Percentiles rank a stretch among this genome's conserved stretches.
Evolutionary conservation across 2,888 invertebrate genomes (phyloP).

Genomic region (Acronicta leporina): DNA sequence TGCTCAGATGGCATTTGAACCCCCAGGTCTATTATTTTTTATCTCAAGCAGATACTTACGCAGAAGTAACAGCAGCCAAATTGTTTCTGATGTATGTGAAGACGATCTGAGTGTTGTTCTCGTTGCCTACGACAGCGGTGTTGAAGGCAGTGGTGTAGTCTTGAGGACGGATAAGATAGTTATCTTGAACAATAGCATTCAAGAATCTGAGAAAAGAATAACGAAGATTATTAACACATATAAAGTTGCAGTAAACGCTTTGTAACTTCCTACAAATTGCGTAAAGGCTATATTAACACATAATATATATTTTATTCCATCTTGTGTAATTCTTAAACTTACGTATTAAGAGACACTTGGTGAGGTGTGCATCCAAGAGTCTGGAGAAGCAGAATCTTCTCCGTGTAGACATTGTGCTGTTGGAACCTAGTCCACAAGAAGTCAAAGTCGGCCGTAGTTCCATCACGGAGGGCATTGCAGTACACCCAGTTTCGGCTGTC

Average conservation of each 20-base stretch:
- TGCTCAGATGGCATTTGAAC: too few relatives aligned
- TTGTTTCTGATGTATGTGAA: slow-evolving; percentile 84
- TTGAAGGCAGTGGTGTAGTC: slow-evolving; percentile 82
- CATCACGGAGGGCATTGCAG: slow-evolving; percentile 92
- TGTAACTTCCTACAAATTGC: too few relatives aligned
- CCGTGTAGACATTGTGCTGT: slow-evolving; percentile 90
- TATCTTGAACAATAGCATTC: slow-evolving; percentile 67
- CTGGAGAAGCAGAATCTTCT: slow-evolving; percentile 90
- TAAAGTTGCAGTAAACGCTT: too few relatives aligned
- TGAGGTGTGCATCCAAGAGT: slow-evolving; percentile 92
- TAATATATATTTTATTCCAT: too few relatives aligned
- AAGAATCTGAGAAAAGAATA: slow-evolving; percentile 65
- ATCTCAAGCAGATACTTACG: slow-evolving; percentile 69
- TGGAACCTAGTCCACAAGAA: slow-evolving; percentile 90
- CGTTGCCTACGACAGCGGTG: slow-evolving; percentile 87
- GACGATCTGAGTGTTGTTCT: slow-evolving; percentile 87
- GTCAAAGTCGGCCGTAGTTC: slow-evolving; percentile 90
- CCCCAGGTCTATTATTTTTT: too few relatives aligned
- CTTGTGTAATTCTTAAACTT: slow-evolving; percentile 50
- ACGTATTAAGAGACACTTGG: slow-evolving; percentile 83
- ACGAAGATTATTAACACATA: background rate
- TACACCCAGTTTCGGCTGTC: slow-evolving; percentile 92
- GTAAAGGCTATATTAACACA: too few relatives aligned
- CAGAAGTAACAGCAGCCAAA: slow-evolving; percentile 58
- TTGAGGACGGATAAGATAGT: slow-evolving; percentile 79